These are phyloP conservation scores for Pycnonotus jocosus DNA, from an alignment of 2,113 vertebrate genomes.

Conservation along the genomic window DNA sequence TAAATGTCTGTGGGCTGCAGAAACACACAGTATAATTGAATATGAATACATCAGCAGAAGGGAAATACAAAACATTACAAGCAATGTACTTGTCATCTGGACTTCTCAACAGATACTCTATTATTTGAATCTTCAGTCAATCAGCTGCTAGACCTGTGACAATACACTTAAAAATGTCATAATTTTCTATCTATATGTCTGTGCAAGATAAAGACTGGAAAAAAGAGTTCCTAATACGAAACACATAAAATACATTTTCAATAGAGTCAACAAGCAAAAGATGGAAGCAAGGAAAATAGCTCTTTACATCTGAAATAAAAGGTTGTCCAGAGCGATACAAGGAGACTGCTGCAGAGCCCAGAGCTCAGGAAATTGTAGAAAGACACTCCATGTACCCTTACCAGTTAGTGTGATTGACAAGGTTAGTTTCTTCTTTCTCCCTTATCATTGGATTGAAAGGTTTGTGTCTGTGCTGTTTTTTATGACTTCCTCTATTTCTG, in stretches of 20 bases:
- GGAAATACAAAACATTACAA: neutral
- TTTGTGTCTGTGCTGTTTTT: neutral
- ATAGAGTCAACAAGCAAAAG: neutral
- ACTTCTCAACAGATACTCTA: neutral
- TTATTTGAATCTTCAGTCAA: neutral
- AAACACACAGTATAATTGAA: neutral
- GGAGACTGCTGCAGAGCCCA: neutral
- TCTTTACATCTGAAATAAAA: neutral
- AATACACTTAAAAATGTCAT: neutral
- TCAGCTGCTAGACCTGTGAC: neutral
- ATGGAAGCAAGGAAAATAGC: neutral
- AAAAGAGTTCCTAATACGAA: neutral
- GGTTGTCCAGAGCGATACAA: neutral
- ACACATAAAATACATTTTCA: neutral
- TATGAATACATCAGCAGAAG: neutral
- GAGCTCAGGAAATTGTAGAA: neutral
- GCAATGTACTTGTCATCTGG: neutral
- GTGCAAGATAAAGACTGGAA: neutral
- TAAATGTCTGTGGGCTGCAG: neutral
- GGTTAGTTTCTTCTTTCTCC: neutral
- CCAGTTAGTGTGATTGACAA: neutral
- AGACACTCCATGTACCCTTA: neutral
- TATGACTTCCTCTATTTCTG: neutral
- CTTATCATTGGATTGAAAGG: neutral
- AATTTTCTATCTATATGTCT: neutral